Evolutionary conservation across 2,113 vertebrate species (phyloP).

Genomic region (Donacobius atricapilla): DNA sequence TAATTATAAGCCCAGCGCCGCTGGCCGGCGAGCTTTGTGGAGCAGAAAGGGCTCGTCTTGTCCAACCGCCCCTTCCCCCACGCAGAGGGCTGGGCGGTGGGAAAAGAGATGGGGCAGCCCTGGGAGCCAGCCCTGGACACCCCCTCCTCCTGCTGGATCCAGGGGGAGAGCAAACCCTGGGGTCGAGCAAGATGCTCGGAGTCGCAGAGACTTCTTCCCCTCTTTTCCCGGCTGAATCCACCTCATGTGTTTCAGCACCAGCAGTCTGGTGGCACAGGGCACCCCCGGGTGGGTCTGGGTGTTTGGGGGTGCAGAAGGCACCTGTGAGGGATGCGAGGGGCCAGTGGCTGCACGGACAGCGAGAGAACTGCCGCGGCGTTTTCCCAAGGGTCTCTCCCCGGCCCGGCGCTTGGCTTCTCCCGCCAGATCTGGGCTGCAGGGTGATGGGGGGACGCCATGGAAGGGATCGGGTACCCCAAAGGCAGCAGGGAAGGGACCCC

Average conservation of each 20-base stretch:
- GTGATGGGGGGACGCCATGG: background rate
- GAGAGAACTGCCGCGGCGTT: accelerated
- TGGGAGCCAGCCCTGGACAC: slow-evolving; percentile 15
- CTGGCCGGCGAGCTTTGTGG: background rate
- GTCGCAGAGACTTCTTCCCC: background rate
- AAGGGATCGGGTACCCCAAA: background rate
- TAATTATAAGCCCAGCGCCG: background rate
- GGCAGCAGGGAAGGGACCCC: background rate
- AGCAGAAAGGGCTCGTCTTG: background rate
- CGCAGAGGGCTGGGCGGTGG: background rate
- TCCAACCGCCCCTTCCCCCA: background rate
- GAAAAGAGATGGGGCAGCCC: background rate
- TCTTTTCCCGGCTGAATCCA: background rate
- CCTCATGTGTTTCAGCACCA: accelerated
- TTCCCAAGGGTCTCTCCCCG: background rate
- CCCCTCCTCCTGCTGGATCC: background rate
- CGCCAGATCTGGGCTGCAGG: accelerated
- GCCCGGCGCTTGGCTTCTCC: accelerated
- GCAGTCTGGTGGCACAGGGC: background rate
- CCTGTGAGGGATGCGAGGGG: background rate
- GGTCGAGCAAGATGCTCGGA: background rate
- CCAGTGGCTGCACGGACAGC: accelerated
- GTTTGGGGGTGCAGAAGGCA: background rate
- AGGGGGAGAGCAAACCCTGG: slow-evolving; percentile 15
- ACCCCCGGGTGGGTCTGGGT: accelerated